These are phyloP conservation scores for Exephanes ischioxanthus DNA, from an alignment of 2,888 invertebrate species.

Conservation along the genomic window DNA sequence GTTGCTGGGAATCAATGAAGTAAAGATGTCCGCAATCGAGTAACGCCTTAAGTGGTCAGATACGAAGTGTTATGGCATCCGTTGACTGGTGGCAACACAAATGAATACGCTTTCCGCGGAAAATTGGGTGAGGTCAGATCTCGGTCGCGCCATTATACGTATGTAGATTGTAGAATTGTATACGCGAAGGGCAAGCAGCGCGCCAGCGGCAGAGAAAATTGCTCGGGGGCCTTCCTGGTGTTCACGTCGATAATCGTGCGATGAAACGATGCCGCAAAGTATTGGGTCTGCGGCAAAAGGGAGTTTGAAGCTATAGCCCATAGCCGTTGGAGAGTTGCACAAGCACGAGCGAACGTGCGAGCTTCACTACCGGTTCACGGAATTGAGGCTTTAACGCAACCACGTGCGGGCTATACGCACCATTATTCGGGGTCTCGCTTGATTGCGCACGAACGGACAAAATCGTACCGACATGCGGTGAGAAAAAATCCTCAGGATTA, in stretches of 20 bases:
- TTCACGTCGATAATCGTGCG: conserved; percentile 66
- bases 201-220: conserved; percentile 47
- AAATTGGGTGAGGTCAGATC: conserved; percentile 68
- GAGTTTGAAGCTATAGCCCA: conserved; percentile 45
- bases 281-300: conserved; percentile 66
- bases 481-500: conserved; percentile 29
- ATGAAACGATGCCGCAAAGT: conserved; percentile 70
- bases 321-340: conserved; percentile 60
- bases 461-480: conserved; percentile 29
- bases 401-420: conserved; percentile 46
- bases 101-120: conserved; percentile 49
- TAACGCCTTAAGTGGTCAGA: conserved; percentile 44
- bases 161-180: conserved; percentile 29
- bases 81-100: background rate
- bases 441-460: conserved; percentile 29
- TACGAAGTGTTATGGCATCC: conserved; percentile 42
- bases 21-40: conserved; percentile 17
- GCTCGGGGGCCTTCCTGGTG: conserved; percentile 31
- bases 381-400: conserved; percentile 57
- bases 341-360: conserved; percentile 54
- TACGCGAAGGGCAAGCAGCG: conserved; percentile 23
- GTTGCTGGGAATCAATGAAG: conserved; percentile 47
- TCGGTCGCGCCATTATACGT: conserved; percentile 37
- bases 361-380: conserved; percentile 68
- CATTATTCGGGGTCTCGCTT: conserved; percentile 26